Percentiles rank a stretch among this genome's conserved stretches.
Conservation (phyloP, 1,140 invertebrate genomes). For the Limonius californicus region DNA sequence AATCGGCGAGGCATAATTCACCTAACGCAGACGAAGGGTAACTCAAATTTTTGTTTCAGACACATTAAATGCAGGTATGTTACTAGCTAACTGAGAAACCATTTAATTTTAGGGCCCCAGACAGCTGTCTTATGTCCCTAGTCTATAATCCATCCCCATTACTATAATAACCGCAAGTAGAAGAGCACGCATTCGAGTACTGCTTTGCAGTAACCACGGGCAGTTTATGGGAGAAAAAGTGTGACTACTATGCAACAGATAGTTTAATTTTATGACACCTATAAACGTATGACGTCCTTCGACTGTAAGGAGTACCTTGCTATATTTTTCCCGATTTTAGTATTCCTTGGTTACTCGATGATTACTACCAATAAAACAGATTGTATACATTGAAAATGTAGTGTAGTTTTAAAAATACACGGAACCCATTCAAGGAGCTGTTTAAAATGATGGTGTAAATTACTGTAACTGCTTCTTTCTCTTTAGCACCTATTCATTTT, state of each 20-base stretch:
- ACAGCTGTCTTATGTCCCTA: slow-evolving; percentile 14
- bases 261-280: background rate
- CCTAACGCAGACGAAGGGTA: background rate
- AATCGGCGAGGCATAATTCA: background rate
- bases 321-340: too few relatives aligned
- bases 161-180: slow-evolving; percentile 10
- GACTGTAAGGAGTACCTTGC: too few relatives aligned
- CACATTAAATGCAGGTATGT: slow-evolving; percentile 12
- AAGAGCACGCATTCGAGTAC: slow-evolving; percentile 8
- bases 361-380: too few relatives aligned
- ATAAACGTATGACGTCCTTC: too few relatives aligned
- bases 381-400: too few relatives aligned
- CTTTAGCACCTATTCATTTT: too few relatives aligned
- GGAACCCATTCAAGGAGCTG: too few relatives aligned
- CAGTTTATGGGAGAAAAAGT: background rate
- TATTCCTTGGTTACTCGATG: too few relatives aligned
- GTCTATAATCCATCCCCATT: slow-evolving; percentile 5
- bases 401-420: too few relatives aligned
- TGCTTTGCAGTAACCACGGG: background rate
- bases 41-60: slow-evolving; percentile 8
- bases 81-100: slow-evolving; percentile 11
- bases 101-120: slow-evolving; percentile 13
- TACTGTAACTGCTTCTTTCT: too few relatives aligned
- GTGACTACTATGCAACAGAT: background rate
- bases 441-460: too few relatives aligned